A percentile compares a stretch with the other conserved stretches of the same genome.
Evolutionary conservation across 2,888 invertebrate species (phyloP).

Genomic region (Caenorhabditis macrosperma): DNA sequence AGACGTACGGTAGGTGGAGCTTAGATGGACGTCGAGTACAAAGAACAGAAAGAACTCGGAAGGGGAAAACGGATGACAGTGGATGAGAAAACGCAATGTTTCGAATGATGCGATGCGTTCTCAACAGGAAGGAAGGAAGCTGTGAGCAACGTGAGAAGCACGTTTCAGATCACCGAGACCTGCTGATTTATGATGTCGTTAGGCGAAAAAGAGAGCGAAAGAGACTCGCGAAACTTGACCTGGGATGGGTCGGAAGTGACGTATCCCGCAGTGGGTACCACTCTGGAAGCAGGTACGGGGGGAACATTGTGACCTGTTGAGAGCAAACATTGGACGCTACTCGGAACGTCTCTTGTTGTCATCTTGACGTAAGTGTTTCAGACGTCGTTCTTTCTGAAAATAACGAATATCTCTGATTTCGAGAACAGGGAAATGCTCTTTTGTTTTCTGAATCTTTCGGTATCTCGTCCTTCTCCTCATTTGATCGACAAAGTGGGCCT

Average conservation of each 20-base stretch:
- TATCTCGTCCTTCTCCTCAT: background rate
- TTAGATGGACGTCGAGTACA: background rate
- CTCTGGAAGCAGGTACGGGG: background rate
- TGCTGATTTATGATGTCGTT: background rate
- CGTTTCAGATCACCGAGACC: constrained; percentile 4
- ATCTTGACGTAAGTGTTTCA: constrained; percentile 18
- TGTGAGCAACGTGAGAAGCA: background rate
- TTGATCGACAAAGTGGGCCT: background rate
- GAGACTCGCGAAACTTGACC: background rate
- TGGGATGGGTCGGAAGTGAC: background rate
- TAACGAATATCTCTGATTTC: constrained; percentile 1
- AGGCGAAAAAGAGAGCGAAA: background rate
- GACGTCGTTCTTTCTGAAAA: constrained; percentile 12
- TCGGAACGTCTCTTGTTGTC: constrained; percentile 6
- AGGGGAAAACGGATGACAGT: background rate
- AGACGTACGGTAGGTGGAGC: constrained; percentile 45
- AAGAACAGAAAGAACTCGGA: background rate
- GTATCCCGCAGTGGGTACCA: too few species aligned
- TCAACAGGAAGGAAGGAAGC: background rate
- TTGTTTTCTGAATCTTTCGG: constrained; percentile 12
- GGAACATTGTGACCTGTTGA: too few species aligned
- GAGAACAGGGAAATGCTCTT: background rate
- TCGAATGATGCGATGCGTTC: too few species aligned
- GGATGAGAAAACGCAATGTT: too few species aligned
- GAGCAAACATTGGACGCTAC: too few species aligned